Conservation (phyloP, 2,888 invertebrate genomes). For the Rhimphoctona megacephalus region DNA sequence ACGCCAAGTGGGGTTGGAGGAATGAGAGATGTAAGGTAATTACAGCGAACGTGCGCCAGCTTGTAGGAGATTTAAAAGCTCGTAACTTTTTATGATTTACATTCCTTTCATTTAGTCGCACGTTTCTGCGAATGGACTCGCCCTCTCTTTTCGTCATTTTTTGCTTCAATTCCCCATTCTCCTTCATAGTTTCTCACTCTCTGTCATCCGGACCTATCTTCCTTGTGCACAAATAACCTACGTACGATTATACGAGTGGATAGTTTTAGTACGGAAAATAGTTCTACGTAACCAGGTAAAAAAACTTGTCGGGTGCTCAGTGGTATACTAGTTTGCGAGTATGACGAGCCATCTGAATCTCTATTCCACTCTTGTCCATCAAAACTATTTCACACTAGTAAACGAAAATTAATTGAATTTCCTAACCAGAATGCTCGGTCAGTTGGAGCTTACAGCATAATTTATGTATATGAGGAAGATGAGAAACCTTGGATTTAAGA, state of each 20-base stretch:
- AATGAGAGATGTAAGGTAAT: conserved; percentile 84
- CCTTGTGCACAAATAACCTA: conserved; percentile 36
- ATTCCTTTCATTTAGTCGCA: conserved; percentile 85
- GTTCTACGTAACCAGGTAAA: conserved; percentile 54
- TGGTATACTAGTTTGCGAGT: conserved; percentile 69
- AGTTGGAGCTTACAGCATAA: conserved; percentile 58
- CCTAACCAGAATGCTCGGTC: conserved; percentile 53
- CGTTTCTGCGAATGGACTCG: conserved; percentile 80
- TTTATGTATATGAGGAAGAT: conserved; percentile 48
- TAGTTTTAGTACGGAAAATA: conserved; percentile 10
- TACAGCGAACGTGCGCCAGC: conserved; percentile 84
- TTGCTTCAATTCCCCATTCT: conserved; percentile 35
- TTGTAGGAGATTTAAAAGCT: conserved; percentile 85
- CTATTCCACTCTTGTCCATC: conserved; percentile 51
- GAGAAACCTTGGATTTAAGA: conserved; percentile 23
- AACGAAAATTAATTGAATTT: conserved; percentile 68
- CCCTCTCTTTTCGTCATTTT: conserved; percentile 64
- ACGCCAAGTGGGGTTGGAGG: conserved; percentile 75
- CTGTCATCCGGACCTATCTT: conserved; percentile 29
- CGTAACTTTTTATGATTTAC: conserved; percentile 85
- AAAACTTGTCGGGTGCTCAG: conserved; percentile 73
- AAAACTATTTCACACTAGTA: conserved; percentile 32
- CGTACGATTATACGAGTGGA: background rate
- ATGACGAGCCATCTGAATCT: conserved; percentile 15
- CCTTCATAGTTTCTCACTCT: conserved; percentile 1